A percentile compares a stretch with the other conserved stretches of the same genome.
Evolutionary conservation across 2,113 vertebrate genomes (phyloP).

Genomic region (Menidia beryllina): DNA sequence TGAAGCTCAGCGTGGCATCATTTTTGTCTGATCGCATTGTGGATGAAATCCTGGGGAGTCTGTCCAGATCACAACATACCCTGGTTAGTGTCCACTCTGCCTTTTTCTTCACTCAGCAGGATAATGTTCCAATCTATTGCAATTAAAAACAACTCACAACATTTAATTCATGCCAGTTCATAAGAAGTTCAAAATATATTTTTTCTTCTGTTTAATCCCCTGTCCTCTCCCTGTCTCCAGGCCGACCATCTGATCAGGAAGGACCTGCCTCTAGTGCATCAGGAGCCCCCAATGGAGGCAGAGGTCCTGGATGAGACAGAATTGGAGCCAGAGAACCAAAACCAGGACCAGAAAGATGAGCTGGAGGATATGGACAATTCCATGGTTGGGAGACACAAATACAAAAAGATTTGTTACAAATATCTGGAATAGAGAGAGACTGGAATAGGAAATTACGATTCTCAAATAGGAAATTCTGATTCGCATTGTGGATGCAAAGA

Average conservation of each 20-base stretch:
- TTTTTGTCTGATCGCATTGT: constrained; percentile 94
- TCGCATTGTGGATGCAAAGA: no score
- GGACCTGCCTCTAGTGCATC: constrained; percentile 81
- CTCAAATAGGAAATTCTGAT: no score
- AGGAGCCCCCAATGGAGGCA: constrained; percentile 81
- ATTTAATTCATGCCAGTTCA: no score
- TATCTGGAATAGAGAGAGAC: background rate
- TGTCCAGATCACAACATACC: constrained; percentile 90
- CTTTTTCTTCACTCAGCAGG: rapidly evolving
- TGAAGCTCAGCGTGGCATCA: constrained; percentile 92
- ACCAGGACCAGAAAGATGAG: constrained; percentile 68
- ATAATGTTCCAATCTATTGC: no score
- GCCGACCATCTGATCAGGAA: constrained; percentile 88
- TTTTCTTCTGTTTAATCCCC: background rate
- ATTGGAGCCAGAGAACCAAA: constrained; percentile 74
- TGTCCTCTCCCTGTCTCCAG: constrained; percentile 67
- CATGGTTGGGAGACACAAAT: constrained; percentile 76
- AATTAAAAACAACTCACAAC: no score
- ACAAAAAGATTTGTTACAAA: background rate
- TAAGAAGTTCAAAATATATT: no score
- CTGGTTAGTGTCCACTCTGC: constrained; percentile 83
- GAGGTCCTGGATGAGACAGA: constrained; percentile 86
- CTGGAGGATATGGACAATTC: constrained; percentile 88
- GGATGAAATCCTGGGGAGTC: constrained; percentile 93
- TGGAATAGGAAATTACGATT: no score